These are phyloP conservation scores for Drosophila kuntzei DNA, from an alignment of 2,888 invertebrate genomes.

Conservation along the genomic window DNA sequence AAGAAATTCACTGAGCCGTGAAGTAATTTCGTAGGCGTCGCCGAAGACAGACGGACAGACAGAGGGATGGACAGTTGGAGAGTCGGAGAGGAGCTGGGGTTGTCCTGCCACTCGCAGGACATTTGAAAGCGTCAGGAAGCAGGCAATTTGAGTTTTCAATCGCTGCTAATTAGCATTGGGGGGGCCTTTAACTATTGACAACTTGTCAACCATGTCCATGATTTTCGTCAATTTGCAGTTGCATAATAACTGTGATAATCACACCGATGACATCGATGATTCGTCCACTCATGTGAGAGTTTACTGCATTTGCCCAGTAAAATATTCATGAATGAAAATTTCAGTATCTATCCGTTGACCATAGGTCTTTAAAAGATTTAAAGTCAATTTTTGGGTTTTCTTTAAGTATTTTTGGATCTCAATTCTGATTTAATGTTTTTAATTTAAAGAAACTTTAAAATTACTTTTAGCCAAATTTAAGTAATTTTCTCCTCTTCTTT, in stretches of 20 bases:
- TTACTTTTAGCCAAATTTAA: no score
- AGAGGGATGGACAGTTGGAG: slow-evolving; percentile 5
- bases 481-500: no score
- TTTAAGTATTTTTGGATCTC: not conserved
- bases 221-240: slow-evolving; percentile 39
- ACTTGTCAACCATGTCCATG: slow-evolving; percentile 60
- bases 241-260: slow-evolving; percentile 68
- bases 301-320: slow-evolving; percentile 17
- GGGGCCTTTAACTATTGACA: slow-evolving; percentile 58
- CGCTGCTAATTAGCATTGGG: slow-evolving; percentile 73
- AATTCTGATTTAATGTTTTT: not conserved
- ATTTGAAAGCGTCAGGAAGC: slow-evolving; percentile 17
- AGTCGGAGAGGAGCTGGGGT: not conserved
- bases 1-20: slow-evolving; percentile 67
- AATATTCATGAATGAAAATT: slow-evolving; percentile 38
- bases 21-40: slow-evolving; percentile 67
- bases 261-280: slow-evolving; percentile 51
- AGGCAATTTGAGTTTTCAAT: slow-evolving; percentile 79
- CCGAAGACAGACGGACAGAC: slow-evolving; percentile 23
- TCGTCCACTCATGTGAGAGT: slow-evolving; percentile 28
- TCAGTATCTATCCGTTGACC: not conserved
- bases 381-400: not conserved
- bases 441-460: not conserved
- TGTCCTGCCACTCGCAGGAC: slow-evolving; percentile 9
- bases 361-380: not conserved